Percentiles rank a stretch among this genome's conserved stretches.
Conservation (phyloP, 2,888 invertebrate genomes). For the Drosophila dives region DNA sequence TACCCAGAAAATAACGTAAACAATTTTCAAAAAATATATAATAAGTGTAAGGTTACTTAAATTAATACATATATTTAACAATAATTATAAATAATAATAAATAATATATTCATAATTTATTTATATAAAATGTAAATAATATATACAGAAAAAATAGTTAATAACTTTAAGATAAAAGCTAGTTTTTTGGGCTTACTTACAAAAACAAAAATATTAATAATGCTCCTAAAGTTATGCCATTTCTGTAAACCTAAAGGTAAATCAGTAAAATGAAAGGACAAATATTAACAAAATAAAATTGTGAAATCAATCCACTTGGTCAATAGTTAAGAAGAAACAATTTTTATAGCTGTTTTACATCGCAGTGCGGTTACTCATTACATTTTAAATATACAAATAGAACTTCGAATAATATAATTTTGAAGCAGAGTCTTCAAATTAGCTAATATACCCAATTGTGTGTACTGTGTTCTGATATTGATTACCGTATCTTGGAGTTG, state of each 20-base stretch:
- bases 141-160: not conserved
- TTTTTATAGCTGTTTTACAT: not conserved
- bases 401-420: not conserved
- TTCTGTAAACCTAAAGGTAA: not conserved
- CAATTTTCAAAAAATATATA: not conserved
- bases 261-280: not conserved
- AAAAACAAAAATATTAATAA: not conserved
- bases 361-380: not conserved
- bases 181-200: too few relatives aligned
- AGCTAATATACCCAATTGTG: conserved; percentile 34
- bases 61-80: too few relatives aligned
- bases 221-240: not conserved
- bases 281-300: not conserved
- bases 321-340: not conserved
- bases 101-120: not conserved
- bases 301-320: not conserved
- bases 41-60: not conserved
- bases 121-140: not conserved
- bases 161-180: too few relatives aligned
- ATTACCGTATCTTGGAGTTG: conserved; percentile 17
- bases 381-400: not conserved
- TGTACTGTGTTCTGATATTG: not conserved
- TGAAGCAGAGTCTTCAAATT: not conserved
- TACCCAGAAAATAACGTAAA: conserved; percentile 15
- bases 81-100: not conserved